Percentiles rank a stretch among this genome's conserved stretches.
phyloP scores from a whole-genome alignment of 1,140 invertebrate species.

The Cyclina sinensis region DNA sequence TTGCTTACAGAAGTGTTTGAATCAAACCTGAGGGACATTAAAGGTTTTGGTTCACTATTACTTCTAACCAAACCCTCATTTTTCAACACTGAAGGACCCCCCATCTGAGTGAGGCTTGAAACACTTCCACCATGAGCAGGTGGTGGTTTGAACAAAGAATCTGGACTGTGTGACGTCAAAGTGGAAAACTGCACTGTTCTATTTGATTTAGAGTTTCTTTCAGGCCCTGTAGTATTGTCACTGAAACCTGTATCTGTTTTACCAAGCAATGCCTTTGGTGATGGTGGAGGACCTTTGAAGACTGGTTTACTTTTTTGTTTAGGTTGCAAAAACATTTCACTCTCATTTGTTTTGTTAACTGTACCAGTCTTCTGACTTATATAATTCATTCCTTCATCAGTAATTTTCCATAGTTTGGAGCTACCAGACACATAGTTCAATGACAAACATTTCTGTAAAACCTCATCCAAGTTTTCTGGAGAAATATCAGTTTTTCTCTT shows the following conservation, averaged over 20 bases:
- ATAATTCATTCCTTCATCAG: conserved; percentile 19
- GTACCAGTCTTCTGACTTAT: background rate
- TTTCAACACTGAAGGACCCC: background rate
- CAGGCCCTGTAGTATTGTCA: background rate
- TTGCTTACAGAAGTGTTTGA: background rate
- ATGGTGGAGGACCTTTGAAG: conserved; percentile 60
- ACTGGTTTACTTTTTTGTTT: conserved; percentile 4
- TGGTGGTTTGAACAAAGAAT: conserved; percentile 13
- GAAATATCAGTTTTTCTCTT: conserved; percentile 41
- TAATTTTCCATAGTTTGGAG: conserved; percentile 42
- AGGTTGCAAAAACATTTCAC: background rate
- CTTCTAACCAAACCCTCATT: background rate
- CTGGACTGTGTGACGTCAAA: background rate
- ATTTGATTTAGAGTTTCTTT: background rate
- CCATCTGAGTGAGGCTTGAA: background rate
- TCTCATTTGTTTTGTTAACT: background rate
- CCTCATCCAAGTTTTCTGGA: conserved; percentile 10
- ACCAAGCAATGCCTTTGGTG: conserved; percentile 37
- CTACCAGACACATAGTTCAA: conserved; percentile 16
- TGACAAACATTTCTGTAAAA: conserved; percentile 17
- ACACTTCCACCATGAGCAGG: background rate
- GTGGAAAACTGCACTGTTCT: background rate
- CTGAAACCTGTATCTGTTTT: background rate
- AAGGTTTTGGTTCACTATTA: background rate
- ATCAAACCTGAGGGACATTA: conserved; percentile 30